Evolutionary conservation across 2,888 invertebrate genomes (phyloP), one percentile per base, ranked within the genome.

Genomic region (Cylindroiulus punctatus): DNA sequence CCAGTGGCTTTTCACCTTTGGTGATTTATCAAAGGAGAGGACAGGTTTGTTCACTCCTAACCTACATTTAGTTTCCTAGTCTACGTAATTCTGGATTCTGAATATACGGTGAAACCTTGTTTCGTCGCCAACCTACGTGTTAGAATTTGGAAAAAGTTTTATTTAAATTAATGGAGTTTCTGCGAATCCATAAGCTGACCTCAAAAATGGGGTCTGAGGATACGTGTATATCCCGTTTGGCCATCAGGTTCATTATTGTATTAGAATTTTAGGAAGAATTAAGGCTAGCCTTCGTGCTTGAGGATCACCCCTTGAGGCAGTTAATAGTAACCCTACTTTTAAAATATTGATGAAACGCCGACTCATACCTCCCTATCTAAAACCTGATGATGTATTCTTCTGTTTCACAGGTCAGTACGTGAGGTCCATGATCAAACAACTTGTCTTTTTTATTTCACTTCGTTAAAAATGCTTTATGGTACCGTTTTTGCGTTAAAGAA

Each of bases 351-450:
- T 76, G 30, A 76, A 76, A 76, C 26, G 76, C 30, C 76, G 26
- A 76, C 76, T 76, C 76, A 76, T 76, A 26, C 76, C 26, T 30
- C 76, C 30, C 12, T 30, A 26, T 26, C 26, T 26, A 26, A 76
- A 76, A 26, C 76, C 52, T 52, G 52, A 17, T 76, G 30, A 76
- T 76, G 76, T 76, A 26, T 76, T 76, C 76, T 76, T 76, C 26
- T 76, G 76, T 30, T 76, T 76, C 76, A 76, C 76, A 30, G 76
- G 76, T 76, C 76, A 76, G 30, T 76, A 76, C 76, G 76, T 76
- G 76, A 76, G 76, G 76, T 76, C 76, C 76, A 76, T 76, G 30
- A 30, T 76, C 76, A 76, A 76, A 76, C 76, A 76, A 76, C 30
- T 76, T 76, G 76, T 76, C 76, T 76, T 76, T 30, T 76, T 76